Evolutionary conservation across 2,888 invertebrate genomes (phyloP), one percentile per base, ranked within the genome.

Genomic region (Lithophane semibrunnea): DNA sequence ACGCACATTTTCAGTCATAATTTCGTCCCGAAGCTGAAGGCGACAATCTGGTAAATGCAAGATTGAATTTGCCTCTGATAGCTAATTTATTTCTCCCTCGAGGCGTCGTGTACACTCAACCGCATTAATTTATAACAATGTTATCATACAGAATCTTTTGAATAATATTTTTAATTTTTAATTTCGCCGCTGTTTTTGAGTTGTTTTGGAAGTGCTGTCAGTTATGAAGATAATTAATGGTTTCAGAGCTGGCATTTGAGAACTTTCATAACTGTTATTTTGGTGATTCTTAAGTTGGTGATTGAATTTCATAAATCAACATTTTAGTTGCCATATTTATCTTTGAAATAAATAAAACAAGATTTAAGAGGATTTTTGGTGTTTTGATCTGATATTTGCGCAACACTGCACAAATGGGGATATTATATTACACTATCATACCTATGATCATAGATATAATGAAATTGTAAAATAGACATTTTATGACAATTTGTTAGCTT

Each of bases 21-120:
- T 91, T 85, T 82, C 77, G 87, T 92, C 90, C 82, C 42, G 66
- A 79, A 92, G 94, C 91, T 84, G 82, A 86, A 83, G 85, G 92
- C 90, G 91, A 93, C 93, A 94, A 94, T 93, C 94, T 93, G 92
- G 90, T 90, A 92, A 93, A 92, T 93, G 92, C 90, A 93, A 90
- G 91, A 95, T 95, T 95, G 93, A 95, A 95, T 96, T 95, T 95
- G 80, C 84, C 81, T 90, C 89, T 95, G 93, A 96, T 96, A 94
- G 96, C 96, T 96, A 96, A 96, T 96, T 95, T 96, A 94, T 94
- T 94, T 93, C 92, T 93, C 93, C 94, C 91, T 91, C 90, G 82
- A 87, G 86, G 87, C 87, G 84, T 87, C 89, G 79, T 80, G 90
- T 86, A 92, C 89, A 91, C 86, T 91, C 90, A 88, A 85, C 86